Conservation (phyloP, 2,797 vertebrate species). For the Iguana delicatissima region DNA sequence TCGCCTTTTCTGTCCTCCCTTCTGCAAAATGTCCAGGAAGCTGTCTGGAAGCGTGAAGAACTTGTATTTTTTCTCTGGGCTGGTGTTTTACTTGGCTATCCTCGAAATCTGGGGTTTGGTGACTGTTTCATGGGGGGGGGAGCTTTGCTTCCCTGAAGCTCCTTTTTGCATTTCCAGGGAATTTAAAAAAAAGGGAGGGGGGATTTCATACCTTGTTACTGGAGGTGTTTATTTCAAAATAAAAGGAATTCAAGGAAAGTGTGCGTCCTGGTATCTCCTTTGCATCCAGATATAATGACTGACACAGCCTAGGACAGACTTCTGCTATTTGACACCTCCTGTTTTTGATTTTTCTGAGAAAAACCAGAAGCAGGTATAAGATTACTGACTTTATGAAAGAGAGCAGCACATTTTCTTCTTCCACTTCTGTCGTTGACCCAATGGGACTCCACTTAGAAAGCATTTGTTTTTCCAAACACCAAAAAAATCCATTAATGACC, state of each 20-base stretch:
- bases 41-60: neutral
- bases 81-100: neutral
- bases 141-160: too few species aligned
- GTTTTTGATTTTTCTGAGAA: too few species aligned
- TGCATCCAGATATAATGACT: too few species aligned
- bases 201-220: conserved; percentile 32
- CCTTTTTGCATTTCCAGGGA: neutral
- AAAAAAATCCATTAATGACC: too few species aligned
- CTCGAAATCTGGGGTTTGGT: neutral
- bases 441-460: too few species aligned
- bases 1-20: neutral
- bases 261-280: neutral
- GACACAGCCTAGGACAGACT: too few species aligned
- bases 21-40: neutral
- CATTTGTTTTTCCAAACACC: too few species aligned
- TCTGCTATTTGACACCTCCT: too few species aligned
- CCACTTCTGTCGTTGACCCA: too few species aligned
- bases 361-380: too few species aligned
- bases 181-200: neutral
- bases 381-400: too few species aligned
- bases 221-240: conserved; percentile 24
- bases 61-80: neutral
- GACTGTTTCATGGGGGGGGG: conserved; percentile 1
- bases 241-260: conserved; percentile 9
- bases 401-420: too few species aligned